Evolutionary conservation across 2,797 vertebrate species (phyloP), one percentile per base, ranked within the genome.

Genomic region (Squalus acanthias): DNA sequence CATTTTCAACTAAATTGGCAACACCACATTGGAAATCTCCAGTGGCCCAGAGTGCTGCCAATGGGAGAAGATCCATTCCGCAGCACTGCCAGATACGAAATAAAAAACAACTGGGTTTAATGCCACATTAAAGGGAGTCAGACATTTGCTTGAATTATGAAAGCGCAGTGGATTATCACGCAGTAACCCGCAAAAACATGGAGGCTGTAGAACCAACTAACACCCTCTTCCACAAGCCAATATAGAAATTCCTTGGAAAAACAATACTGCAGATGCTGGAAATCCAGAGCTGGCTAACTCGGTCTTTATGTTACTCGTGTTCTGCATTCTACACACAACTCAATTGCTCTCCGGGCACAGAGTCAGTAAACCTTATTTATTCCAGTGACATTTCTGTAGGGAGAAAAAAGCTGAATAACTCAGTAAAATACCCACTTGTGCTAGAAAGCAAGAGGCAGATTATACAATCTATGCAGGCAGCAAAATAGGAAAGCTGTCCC

Each of bases 321-420:
- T 93, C 8, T 69, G 63, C 91, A 93, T n/a, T 67, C 60, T n/a
- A 20, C 9, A 13, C 91, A 93, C 20, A 24, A 46, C 65, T 93
- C 65, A 69, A 93, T 93, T 93, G 63, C 63, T 93, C 91, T 67
- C 33, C 67, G 17, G 20, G 33, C 60, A 46, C 22, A 93, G 20
- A 67, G 91, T 93, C 91, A n/a, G 65, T 65, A 46, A 93, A 67
- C n/a, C 91, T 69, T 24, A 69, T 93, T 93, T 93, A 46, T 93
- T 93, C 89, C 63, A 67, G 63, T 10, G 91, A 46, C 39, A 39
- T 92, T 67, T 63, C 60, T n/a, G 60, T 15, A 65, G 89, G 89
- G 89, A 92, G 89, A 33, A 92, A 65, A 39, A 33, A 20, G 15
- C 60, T 67, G 89, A 65, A 92, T 92, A 67, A 67, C 33, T 63